Evolutionary conservation across 2,797 vertebrate genomes (phyloP).

Genomic region (Poeciliopsis turneri): DNA sequence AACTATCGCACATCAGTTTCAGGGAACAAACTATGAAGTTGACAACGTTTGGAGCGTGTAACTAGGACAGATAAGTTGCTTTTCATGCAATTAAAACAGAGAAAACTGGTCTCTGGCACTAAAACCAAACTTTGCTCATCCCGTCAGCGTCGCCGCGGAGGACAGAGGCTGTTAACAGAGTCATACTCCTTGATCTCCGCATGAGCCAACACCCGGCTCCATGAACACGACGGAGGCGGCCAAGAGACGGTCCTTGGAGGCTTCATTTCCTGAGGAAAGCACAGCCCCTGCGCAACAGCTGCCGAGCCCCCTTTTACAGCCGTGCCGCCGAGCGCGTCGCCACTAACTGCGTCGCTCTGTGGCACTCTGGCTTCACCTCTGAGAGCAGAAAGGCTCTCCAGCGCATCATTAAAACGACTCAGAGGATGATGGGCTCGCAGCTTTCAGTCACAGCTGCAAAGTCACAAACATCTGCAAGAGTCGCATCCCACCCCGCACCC

Average conservation of each 20-base stretch:
- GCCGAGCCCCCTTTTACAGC: conserved; percentile 12
- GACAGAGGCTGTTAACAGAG: neutral
- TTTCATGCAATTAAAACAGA: neutral
- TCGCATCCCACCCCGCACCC: neutral
- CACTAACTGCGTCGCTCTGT: conserved; percentile 15
- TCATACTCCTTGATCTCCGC: neutral
- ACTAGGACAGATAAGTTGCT: neutral
- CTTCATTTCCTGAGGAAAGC: conserved; percentile 5
- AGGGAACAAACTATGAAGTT: neutral
- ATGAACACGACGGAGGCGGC: conserved; percentile 2
- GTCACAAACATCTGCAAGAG: conserved; percentile 18
- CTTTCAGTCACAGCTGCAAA: conserved; percentile 9
- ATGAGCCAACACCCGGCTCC: neutral
- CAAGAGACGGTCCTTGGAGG: conserved; percentile 12
- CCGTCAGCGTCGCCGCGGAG: neutral
- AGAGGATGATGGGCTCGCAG: conserved; percentile 14
- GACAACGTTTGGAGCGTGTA: neutral
- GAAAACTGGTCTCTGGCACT: neutral
- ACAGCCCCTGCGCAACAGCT: conserved; percentile 10
- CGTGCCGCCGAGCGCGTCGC: neutral
- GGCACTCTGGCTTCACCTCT: conserved; percentile 20
- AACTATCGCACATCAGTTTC: neutral
- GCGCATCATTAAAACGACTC: conserved; percentile 17
- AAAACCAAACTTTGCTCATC: neutral
- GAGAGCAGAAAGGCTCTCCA: conserved; percentile 16